Conservation (phyloP, 2,797 vertebrate species). For the Etheostoma perlongum region DNA sequence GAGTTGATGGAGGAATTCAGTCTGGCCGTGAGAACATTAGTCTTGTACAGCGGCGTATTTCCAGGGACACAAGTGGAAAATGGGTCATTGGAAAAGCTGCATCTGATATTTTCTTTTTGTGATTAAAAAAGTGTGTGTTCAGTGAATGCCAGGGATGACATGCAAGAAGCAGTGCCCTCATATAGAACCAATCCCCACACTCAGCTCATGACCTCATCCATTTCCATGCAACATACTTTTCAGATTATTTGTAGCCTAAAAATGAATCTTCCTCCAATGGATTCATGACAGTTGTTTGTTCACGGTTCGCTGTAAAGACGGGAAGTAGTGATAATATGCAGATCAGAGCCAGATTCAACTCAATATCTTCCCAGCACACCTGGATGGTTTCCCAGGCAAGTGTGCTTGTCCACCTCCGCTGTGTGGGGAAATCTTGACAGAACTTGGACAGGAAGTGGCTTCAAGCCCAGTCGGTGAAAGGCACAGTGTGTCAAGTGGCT, state of each 20-base stretch:
- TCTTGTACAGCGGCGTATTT: constrained; percentile 33
- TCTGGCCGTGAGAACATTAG: constrained; percentile 56
- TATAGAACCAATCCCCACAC: constrained; percentile 11
- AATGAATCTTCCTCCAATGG: background rate
- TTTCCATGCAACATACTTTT: constrained; percentile 7
- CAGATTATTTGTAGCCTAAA: background rate
- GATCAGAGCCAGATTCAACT: constrained; percentile 17
- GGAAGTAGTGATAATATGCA: constrained; percentile 8
- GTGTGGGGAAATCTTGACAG: constrained; percentile 48
- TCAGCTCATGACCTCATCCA: constrained; percentile 18
- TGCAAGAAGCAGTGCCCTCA: constrained; percentile 13
- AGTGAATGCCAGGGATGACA: background rate
- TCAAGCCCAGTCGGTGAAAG: constrained; percentile 62
- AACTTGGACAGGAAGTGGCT: constrained; percentile 64
- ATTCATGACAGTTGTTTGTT: background rate
- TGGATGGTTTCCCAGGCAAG: constrained; percentile 43
- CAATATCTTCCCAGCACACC: background rate
- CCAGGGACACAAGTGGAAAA: constrained; percentile 28
- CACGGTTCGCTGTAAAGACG: background rate
- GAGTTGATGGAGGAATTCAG: constrained; percentile 70
- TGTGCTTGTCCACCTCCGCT: constrained; percentile 38
- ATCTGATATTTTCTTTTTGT: constrained; percentile 33
- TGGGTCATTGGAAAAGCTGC: constrained; percentile 15
- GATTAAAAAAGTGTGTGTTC: constrained; percentile 3
- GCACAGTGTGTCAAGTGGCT: constrained; percentile 49